Conservation (phyloP, 2,888 invertebrate genomes). For the Pristionchus fissidentatus region DNA sequence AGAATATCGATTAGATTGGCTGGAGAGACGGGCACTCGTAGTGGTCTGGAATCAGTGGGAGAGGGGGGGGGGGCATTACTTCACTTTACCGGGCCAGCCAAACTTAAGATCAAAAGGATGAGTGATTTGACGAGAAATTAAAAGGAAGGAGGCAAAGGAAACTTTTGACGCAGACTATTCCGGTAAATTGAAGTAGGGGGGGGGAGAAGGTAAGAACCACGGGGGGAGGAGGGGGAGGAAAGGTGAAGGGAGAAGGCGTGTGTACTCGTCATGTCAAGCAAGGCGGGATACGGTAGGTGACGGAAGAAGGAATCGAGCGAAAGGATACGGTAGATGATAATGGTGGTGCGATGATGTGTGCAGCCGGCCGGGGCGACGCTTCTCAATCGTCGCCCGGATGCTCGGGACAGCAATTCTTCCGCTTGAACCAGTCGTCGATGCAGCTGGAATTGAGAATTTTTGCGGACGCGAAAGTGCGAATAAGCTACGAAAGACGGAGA, state of each 20-base stretch:
- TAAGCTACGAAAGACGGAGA: too few relatives aligned
- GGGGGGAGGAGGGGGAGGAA: neutral
- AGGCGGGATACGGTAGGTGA: neutral
- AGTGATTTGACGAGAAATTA: too few relatives aligned
- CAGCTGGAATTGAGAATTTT: conserved; percentile 87
- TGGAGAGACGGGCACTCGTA: conserved; percentile 10
- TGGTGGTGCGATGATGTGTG: neutral
- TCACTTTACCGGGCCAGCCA: too few relatives aligned
- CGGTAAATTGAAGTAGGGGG: too few relatives aligned
- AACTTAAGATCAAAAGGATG: too few relatives aligned
- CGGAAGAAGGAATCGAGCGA: neutral
- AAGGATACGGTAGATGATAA: neutral
- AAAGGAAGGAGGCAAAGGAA: too few relatives aligned
- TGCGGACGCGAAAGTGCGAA: too few relatives aligned
- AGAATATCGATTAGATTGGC: conserved; percentile 24
- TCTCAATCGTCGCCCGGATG: conserved; percentile 88
- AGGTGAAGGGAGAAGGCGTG: neutral
- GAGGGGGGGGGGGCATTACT: neutral
- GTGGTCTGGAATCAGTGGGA: neutral
- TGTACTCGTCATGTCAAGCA: conserved; percentile 22
- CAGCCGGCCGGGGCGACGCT: neutral
- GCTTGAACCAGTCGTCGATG: conserved; percentile 99
- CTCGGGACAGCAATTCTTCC: conserved; percentile 98
- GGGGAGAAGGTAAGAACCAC: neutral
- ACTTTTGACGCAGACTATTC: too few relatives aligned